Base-by-base conservation (phyloP, 2,888 invertebrate species). In the Blastobasis lacticolella region DNA sequence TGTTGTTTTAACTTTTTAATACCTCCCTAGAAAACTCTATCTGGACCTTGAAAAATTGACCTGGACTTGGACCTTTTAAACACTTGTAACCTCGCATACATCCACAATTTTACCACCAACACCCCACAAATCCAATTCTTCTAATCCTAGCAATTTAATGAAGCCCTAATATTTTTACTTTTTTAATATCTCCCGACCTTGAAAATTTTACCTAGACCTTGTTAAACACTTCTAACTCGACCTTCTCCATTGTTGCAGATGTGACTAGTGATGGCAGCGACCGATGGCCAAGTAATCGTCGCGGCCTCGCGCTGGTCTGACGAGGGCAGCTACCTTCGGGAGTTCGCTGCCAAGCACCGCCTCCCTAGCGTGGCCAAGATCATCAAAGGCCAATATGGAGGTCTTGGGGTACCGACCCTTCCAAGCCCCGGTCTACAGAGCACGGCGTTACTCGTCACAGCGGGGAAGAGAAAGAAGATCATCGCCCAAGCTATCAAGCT, bases 341-440 rank as follows among this genome's bases (percentile, higher is more conserved):
- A 94, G 74, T 93, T 93, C 75, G 93, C 93, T 66, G 87, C 90
- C 71, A 94, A 94, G 74, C 91, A 94, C 70, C 91, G 92, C 53
- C 78, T 94, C 55, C 97, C 97, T 9, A 93, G 93, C 64, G 93
- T 97, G 63, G 95, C 96, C 54, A 96, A 96, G 81, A 95, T 97
- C 71, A 94, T 95, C 67, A 97, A 97, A 81, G 97, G 98, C 59
- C 97, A 97, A 78, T 97, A 97, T 86, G 94, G 95, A 60, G 95
- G 94, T 53, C 90, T 98, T 49, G 97, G 97, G 38, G 96, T 95
- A 10, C 96, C 97, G 3, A 94, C 95, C 0, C 83, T 96, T 47
- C 95, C 96, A 42, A 95, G 94, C 67, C 96, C 96, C 5, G 93
- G 95, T 54, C 89, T 96, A 37, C 95, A 96, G 70, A 95, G 95